Evolutionary conservation across 1,140 invertebrate genomes (phyloP).

Genomic region (Bombyx mori): DNA sequence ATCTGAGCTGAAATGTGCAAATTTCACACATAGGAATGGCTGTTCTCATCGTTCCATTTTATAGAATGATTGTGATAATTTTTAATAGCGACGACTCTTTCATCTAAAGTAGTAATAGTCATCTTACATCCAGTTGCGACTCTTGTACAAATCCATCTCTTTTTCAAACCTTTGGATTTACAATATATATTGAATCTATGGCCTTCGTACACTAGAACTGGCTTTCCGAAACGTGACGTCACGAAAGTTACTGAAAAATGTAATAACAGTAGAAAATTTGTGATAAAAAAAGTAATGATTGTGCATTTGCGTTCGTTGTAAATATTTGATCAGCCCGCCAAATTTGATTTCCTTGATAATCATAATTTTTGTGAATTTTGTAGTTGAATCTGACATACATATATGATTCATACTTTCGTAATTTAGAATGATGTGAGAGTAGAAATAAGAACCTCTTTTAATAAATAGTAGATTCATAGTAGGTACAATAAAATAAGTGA

Average conservation of each 20-base stretch:
- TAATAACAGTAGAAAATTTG: too few species aligned
- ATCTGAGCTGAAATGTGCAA: slow-evolving; percentile 1
- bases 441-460: too few species aligned
- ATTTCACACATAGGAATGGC: background rate
- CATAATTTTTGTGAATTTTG: too few species aligned
- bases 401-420: too few species aligned
- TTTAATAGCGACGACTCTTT: slow-evolving; percentile 14
- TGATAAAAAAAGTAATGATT: too few species aligned
- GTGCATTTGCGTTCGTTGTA: too few species aligned
- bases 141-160: slow-evolving; percentile 21
- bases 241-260: background rate
- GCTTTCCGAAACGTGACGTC: slow-evolving; percentile 23
- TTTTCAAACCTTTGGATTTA: slow-evolving; percentile 16
- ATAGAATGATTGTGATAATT: slow-evolving; percentile 26
- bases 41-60: slow-evolving; percentile 7
- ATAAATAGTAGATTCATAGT: too few species aligned
- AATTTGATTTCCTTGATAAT: too few species aligned
- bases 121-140: slow-evolving; percentile 19
- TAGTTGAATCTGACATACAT: too few species aligned
- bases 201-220: slow-evolving; percentile 18
- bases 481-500: too few species aligned
- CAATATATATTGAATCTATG: slow-evolving; percentile 25
- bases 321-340: too few species aligned
- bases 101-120: slow-evolving; percentile 18
- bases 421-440: too few species aligned